These are phyloP conservation scores for Parauchenoglanis ngamensis DNA, from an alignment of 2,797 vertebrate species.

Conservation along the genomic window DNA sequence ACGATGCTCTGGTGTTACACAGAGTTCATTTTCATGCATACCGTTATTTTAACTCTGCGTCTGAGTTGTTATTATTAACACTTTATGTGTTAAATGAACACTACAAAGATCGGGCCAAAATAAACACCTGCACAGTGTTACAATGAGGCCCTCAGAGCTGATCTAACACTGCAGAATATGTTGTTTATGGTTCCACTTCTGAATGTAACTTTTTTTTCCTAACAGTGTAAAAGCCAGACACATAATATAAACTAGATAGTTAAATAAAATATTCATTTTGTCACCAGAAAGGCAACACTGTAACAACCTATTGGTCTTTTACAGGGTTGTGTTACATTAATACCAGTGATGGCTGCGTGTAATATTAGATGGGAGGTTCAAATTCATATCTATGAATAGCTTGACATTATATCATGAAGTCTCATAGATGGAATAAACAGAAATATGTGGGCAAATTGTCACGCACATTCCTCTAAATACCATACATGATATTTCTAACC, in stretches of 20 bases:
- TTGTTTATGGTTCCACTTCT: background rate
- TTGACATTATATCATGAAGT: background rate
- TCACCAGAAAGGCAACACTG: background rate
- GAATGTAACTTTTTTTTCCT: background rate
- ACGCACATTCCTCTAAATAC: background rate
- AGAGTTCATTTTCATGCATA: too few species aligned
- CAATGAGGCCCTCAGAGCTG: too few species aligned
- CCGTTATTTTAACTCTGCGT: too few species aligned
- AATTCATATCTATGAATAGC: background rate
- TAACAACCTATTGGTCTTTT: background rate
- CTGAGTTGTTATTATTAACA: too few species aligned
- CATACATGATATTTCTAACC: background rate
- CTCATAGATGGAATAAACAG: background rate
- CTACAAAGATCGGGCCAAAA: too few species aligned
- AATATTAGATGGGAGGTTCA: conserved; percentile 8
- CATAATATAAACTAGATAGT: background rate
- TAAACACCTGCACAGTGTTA: too few species aligned
- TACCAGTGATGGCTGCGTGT: background rate
- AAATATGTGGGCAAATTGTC: background rate
- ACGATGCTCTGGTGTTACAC: too few species aligned
- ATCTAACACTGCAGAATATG: too few species aligned
- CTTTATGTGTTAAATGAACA: too few species aligned
- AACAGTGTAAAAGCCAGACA: background rate
- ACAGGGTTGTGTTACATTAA: background rate
- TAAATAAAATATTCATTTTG: background rate